Base-by-base conservation (phyloP, 2,888 invertebrate species). In the Drosophila setosimentum region DNA sequence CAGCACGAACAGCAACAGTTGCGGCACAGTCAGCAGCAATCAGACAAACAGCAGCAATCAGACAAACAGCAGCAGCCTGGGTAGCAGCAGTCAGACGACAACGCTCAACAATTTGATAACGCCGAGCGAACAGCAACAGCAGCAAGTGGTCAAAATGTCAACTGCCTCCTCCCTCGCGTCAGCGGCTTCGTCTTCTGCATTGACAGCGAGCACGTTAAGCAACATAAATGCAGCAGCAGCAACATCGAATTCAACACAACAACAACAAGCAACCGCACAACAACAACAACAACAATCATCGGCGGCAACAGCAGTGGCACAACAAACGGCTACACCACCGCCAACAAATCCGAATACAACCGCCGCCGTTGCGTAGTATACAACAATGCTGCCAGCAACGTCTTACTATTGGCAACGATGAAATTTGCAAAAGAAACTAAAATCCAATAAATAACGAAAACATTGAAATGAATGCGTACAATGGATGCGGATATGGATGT, bases 361-460 rank as follows among this genome's bases (percentile, higher is more conserved):
- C 40, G 92, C 93, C 71, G 93, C 93, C 77, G 93, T 93, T 93
- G 93, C 93, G 93, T 93, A 93, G 93, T 93, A 93, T 82, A 92
- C 89, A 73, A 87, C 91, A 82, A 92, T 91, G 87, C 78, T 91
- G 82, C 91, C 91, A 83, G 87, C 78, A 66, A 68, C 83, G 72
- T 81, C 81, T 37, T 78, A 85, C 80, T 83, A 87, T 86, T 90
- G 85, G 83, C 82, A 82, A 68, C 61, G 76, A 76, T 73, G 75
- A 68, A 63, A 40, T 59, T 74, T 73, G 55, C 73, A 68, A 65
- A 57, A 62, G 51, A 60, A 73, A 68, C 60, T 65, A 69, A 64
- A 68, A 50, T 55, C n/a, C 51, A 30, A 51, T 35, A 61, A 65
- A 30, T 55, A 62, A 37, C 49, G 30, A 48, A 7, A 64, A 62